Conservation (phyloP, 23 tunicate genomes). For the Trididemnum clinides region DNA sequence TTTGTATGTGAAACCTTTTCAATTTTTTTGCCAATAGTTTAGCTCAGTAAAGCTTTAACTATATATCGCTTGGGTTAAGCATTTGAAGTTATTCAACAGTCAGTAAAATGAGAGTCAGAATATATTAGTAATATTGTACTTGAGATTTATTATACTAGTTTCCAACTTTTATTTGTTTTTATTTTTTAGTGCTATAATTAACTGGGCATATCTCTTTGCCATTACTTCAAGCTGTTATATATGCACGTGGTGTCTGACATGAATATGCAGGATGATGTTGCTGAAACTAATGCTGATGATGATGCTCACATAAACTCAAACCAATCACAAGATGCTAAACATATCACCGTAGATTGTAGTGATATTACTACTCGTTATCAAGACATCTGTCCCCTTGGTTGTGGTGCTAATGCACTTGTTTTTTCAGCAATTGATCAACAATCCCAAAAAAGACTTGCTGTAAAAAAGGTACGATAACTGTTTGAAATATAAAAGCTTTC, state of each 20-base stretch:
- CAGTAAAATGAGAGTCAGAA: no score
- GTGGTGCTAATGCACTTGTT: constrained; percentile 70
- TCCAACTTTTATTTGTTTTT: not conserved
- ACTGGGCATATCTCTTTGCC: not conserved
- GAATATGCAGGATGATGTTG: constrained; percentile 51
- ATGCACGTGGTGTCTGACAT: constrained; percentile 6
- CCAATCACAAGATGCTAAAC: constrained; percentile 2
- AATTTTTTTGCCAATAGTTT: no score
- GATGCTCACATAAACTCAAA: constrained; percentile 13
- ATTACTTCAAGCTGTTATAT: not conserved
- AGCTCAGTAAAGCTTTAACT: no score
- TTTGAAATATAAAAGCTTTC: no score
- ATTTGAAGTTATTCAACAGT: no score
- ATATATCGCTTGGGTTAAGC: no score
- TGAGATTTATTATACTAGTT: no score
- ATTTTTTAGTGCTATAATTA: not conserved
- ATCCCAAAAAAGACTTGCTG: constrained; percentile 66
- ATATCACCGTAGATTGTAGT: constrained; percentile 46
- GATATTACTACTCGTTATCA: constrained; percentile 67
- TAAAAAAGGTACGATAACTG: constrained; percentile 68
- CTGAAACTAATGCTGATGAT: constrained; percentile 17
- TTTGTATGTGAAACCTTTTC: no score
- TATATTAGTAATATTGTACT: no score
- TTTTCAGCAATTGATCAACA: constrained; percentile 82
- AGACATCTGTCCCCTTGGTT: constrained; percentile 74